phyloP scores from a whole-genome alignment of 2,797 vertebrate genomes.

The Tympanoctomys barrerae region DNA sequence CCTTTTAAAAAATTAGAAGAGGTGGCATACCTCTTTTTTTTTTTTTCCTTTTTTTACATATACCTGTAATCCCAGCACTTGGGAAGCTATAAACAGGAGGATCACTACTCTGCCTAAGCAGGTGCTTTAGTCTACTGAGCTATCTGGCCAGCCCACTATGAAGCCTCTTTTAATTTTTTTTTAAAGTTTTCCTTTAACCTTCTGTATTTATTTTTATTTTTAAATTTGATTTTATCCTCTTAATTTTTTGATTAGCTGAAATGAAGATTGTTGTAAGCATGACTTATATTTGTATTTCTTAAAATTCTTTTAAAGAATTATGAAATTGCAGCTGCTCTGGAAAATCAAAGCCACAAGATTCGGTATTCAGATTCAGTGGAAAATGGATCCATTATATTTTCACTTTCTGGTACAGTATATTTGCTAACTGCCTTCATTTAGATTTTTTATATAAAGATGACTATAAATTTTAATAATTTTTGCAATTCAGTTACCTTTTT shows the following conservation, averaged over 20 bases:
- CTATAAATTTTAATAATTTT: slow-evolving; percentile 22
- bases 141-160: too few relatives aligned
- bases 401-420: slow-evolving; percentile 93
- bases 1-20: too few relatives aligned
- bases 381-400: slow-evolving; percentile 93
- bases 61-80: too few relatives aligned
- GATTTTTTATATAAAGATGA: slow-evolving; percentile 65
- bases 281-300: slow-evolving; percentile 70
- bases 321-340: slow-evolving; percentile 88
- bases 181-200: too few relatives aligned
- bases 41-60: too few relatives aligned
- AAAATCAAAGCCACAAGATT: slow-evolving; percentile 91
- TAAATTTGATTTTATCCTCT: not conserved
- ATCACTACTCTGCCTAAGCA: too few relatives aligned
- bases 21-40: too few relatives aligned
- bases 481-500: not conserved
- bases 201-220: too few relatives aligned
- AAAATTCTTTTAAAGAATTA: slow-evolving; percentile 88
- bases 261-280: slow-evolving; percentile 40
- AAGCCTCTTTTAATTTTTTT: too few relatives aligned
- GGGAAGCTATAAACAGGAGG: too few relatives aligned
- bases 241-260: slow-evolving; percentile 62
- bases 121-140: too few relatives aligned
- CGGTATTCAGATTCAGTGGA: slow-evolving; percentile 93
- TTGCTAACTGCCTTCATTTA: slow-evolving; percentile 65